A percentile compares a stretch with the other conserved stretches of the same genome.
These are phyloP conservation scores for Xestoiulus laeticollis DNA, from an alignment of 2,888 invertebrate genomes.

Conservation along the genomic window DNA sequence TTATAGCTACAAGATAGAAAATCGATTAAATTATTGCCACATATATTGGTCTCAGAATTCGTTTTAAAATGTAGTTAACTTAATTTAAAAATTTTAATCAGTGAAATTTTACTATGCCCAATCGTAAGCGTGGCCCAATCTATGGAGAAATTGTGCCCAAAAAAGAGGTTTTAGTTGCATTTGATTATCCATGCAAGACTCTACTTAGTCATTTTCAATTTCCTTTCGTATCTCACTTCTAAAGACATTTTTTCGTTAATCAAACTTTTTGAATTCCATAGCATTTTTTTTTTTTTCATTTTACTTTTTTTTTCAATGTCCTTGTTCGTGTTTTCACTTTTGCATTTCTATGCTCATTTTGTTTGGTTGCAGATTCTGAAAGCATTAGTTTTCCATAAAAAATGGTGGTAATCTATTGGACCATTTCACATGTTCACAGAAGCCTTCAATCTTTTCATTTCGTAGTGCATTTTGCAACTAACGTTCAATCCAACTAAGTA, in stretches of 20 bases:
- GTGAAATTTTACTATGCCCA: no score
- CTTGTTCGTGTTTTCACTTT: constrained; percentile 3
- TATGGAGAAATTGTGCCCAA: not conserved
- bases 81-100: no score
- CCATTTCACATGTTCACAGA: not conserved
- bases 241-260: constrained; percentile 33
- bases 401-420: constrained; percentile 25
- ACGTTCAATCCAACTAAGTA: constrained; percentile 29
- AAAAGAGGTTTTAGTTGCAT: not conserved
- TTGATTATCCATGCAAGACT: constrained; percentile 1
- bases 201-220: constrained; percentile 11
- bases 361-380: constrained; percentile 22
- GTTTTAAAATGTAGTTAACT: no score
- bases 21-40: no score
- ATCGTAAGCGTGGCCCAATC: not conserved
- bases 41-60: no score
- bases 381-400: constrained; percentile 37
- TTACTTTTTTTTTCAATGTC: not conserved
- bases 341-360: constrained; percentile 23
- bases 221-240: constrained; percentile 34
- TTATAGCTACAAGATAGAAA: no score
- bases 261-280: constrained; percentile 10
- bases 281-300: not conserved
- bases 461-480: not conserved
- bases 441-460: constrained; percentile 13